Evolutionary conservation across 2,888 invertebrate genomes (phyloP).

Genomic region (Meteorus colon): DNA sequence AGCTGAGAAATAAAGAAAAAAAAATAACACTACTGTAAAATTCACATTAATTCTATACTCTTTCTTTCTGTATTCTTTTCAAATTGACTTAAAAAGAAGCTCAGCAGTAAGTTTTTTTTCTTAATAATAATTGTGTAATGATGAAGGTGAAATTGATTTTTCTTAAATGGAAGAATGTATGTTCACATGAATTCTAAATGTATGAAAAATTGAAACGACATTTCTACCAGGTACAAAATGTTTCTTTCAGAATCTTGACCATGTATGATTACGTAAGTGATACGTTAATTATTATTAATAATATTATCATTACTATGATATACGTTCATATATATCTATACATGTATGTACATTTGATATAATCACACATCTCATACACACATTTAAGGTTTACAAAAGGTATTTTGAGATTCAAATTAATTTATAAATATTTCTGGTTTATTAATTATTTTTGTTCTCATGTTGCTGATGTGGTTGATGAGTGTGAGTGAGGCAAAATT

Average conservation of each 20-base stretch:
- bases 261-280: background rate
- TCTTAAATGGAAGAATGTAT: background rate
- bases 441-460: slow-evolving; percentile 18
- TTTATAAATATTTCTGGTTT: slow-evolving; percentile 43
- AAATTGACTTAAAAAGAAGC: background rate
- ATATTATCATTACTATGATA: slow-evolving; percentile 10
- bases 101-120: background rate
- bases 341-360: slow-evolving; percentile 35
- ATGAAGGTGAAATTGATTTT: background rate
- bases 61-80: background rate
- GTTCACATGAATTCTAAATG: background rate
- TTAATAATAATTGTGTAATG: background rate
- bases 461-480: slow-evolving; percentile 56
- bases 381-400: slow-evolving; percentile 60
- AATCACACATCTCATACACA: background rate
- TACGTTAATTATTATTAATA: background rate
- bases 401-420: slow-evolving; percentile 59
- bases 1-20: background rate
- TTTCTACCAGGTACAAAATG: slow-evolving; percentile 41
- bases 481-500: slow-evolving; percentile 60
- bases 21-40: background rate
- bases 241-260: slow-evolving; percentile 17
- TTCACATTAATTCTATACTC: background rate
- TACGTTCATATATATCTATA: slow-evolving; percentile 32
- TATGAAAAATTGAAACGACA: background rate